Evolutionary conservation across 2,113 vertebrate species (phyloP), one percentile per base, ranked within the genome.

Genomic region (Anhinga anhinga): DNA sequence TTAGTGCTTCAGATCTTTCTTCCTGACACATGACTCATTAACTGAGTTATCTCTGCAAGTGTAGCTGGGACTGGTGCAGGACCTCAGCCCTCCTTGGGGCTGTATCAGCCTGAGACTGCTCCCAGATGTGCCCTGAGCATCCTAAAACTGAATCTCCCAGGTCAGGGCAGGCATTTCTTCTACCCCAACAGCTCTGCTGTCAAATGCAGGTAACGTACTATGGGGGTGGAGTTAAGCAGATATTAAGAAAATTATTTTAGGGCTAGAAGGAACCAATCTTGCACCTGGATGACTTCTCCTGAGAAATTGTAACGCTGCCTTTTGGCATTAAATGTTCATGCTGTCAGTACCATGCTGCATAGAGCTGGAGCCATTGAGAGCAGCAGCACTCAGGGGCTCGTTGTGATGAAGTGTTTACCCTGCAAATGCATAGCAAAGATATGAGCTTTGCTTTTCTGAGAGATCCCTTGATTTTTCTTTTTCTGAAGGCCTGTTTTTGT

Each of bases 51-150:
- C 63, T 47, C 38, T 82, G 67, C 29, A 49, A 27, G 26, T 3
- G 25, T 4, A 26, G 13, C 20, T 47, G 30, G n/a, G 27, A 20
- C 6, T 0, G 2, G 4, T 10, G n/a, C 5, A 10, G 8, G 12
- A 21, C 30, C n/a, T 69, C 20, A 14, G 45, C 22, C 27, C 55
- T 53, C 0, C 0, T 8, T 71, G 65, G 44, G 40, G 26, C 26
- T 77, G 34, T 40, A 34, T 34, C 30, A 84, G 6, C 20, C 49
- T 25, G 34, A 38, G 23, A 19, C 19, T 58, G 3, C 23, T 85
- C 47, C 25, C 40, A 74, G 74, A 59, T 21, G 7, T 67, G 30
- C 15, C 34, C 6, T 10, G 32, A 65, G 59, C 36, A 70, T 30
- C 59, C 45, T 66, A 25, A 85, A 84, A 15, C 10, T 13, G 21